Conservation (phyloP, 1,140 invertebrate species). For the Drosophila leontia region DNA sequence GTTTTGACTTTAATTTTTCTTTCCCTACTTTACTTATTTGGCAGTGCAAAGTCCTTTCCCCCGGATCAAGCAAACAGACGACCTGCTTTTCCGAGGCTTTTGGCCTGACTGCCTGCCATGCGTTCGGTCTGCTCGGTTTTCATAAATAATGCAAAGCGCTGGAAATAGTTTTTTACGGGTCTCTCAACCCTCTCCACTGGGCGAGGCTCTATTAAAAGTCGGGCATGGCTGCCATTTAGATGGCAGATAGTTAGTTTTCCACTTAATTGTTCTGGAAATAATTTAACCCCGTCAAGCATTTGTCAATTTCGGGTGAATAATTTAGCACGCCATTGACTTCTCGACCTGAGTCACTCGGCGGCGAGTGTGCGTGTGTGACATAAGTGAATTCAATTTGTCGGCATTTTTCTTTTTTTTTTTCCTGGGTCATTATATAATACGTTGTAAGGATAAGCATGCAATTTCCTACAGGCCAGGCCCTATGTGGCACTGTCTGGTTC, state of each 20-base stretch:
- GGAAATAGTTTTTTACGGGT: constrained; percentile 24
- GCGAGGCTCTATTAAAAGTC: constrained; percentile 30
- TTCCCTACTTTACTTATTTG: not conserved
- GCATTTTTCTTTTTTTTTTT: not conserved
- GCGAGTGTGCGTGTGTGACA: constrained; percentile 4
- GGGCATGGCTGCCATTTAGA: constrained; percentile 34
- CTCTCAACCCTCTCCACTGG: not conserved
- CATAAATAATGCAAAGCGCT: constrained; percentile 63
- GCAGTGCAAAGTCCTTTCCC: not conserved
- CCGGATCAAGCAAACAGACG: not conserved
- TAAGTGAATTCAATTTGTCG: constrained; percentile 65
- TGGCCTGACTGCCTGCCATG: constrained; percentile 15
- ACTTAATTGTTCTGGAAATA: constrained; percentile 48
- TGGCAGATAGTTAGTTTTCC: constrained; percentile 44
- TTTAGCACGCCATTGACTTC: constrained; percentile 50
- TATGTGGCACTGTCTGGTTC: constrained; percentile 4
- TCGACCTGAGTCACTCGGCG: constrained; percentile 3
- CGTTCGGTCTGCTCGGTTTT: constrained; percentile 10
- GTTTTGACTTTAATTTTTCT: not conserved
- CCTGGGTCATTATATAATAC: constrained; percentile 30
- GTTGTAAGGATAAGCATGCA: constrained; percentile 21
- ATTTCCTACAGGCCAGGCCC: constrained; percentile 21
- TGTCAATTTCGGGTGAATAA: constrained; percentile 53
- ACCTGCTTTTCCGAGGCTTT: constrained; percentile 22
- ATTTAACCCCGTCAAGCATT: constrained; percentile 18